These are phyloP conservation scores for Caerostris darwini DNA, from an alignment of 1,140 invertebrate species.

Conservation along the genomic window DNA sequence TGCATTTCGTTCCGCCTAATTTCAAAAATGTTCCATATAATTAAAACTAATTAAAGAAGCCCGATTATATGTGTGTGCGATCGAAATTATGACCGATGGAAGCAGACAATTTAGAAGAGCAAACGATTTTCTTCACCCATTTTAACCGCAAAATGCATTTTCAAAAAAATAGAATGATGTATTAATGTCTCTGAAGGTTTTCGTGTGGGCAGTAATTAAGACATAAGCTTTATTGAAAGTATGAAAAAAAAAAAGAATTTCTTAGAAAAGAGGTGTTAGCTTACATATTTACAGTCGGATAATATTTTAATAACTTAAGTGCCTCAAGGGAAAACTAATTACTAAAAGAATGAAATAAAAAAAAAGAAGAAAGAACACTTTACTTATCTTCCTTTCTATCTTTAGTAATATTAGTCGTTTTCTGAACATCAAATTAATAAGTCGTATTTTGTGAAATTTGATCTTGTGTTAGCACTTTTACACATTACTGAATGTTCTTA, in stretches of 20 bases:
- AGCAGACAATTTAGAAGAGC: neutral
- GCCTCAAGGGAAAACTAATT: constrained; percentile 55
- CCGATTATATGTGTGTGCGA: too few species aligned
- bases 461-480: neutral
- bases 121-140: neutral
- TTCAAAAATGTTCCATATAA: neutral
- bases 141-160: constrained; percentile 33
- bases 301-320: neutral
- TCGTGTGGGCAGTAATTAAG: constrained; percentile 26
- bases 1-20: neutral
- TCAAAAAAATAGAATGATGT: neutral
- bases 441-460: neutral
- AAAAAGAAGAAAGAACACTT: neutral
- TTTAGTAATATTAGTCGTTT: neutral
- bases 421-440: neutral
- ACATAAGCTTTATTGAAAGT: neutral
- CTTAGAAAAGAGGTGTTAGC: neutral
- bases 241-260: neutral
- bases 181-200: neutral
- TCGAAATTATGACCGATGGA: constrained; percentile 20
- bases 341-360: neutral
- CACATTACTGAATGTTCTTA: neutral
- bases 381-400: constrained; percentile 4
- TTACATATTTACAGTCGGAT: constrained; percentile 2
- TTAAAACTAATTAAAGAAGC: constrained; percentile 14